Base-by-base conservation (phyloP, 2,113 vertebrate species). In the Poecilia latipinna region DNA sequence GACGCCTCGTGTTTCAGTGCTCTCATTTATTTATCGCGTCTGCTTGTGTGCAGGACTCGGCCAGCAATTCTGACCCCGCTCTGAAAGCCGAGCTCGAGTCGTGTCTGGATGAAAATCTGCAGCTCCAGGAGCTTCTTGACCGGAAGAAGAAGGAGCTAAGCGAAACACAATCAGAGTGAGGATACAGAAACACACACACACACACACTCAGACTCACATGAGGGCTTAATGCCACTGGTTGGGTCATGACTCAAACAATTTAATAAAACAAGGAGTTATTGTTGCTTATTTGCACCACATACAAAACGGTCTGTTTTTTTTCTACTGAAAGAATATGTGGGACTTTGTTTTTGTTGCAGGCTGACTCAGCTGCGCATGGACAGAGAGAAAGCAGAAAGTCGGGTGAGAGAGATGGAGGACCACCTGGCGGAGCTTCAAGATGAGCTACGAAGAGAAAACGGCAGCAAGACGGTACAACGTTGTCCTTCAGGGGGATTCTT, bases 91-190 rank as follows among this genome's bases (percentile, higher is more conserved):
- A 93, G 88, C 94, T 97, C 85, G 94, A 94, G 82, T 94, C 95
- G 74, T 93, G 90, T 15, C 83, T 94, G 51, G 96, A 96, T 62
- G 96, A 97, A 85, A 96, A 94, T 31, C 79, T 89, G 60, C 93
- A 88, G 0, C 94, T 99, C 73, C 92, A 83, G 78, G 94, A 93
- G 35, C 90, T 93, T 57, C 92, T 97, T 89, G 95, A 94, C 77
- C 89, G 91, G 84, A 96, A 92, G 77, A 93, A 81, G 63, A 95
- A 82, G 15, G 96, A 97, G 75, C 91, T 95, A 74, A 95, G 95
- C 86, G 93, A 95, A 63, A 94, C 93, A 11, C 78, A 92, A 31
- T 93, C 93, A 28, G 97, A 97, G 97, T 99, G 91, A 95, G 96
- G 57, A 78, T 61, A 68, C 54, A 29, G 17, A 26, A 5, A 44